phyloP scores from a whole-genome alignment of 37 sponge, comb jelly and placozoan genomes.

The Cladorhizidae sp. region DNA sequence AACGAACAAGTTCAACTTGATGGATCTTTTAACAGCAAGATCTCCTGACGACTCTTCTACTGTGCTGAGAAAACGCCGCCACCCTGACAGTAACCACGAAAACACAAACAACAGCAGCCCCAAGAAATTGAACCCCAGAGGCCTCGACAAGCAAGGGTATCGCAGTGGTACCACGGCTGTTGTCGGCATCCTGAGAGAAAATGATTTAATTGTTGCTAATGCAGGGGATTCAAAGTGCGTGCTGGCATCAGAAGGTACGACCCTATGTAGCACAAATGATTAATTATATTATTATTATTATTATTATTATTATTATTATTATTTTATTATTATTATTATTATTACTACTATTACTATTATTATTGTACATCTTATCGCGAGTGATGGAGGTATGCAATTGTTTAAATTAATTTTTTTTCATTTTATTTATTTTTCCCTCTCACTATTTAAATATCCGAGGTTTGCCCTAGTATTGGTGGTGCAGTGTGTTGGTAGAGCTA shows the following conservation, averaged over 20 bases:
- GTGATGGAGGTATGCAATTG: not conserved
- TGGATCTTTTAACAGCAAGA: not conserved
- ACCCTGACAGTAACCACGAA: not conserved
- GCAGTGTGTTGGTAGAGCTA: too few relatives aligned
- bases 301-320: too few relatives aligned
- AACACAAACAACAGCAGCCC: not conserved
- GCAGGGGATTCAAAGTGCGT: slow-evolving; percentile 93
- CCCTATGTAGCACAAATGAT: too few relatives aligned
- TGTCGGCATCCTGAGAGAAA: slow-evolving; percentile 63
- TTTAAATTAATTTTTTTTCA: too few relatives aligned
- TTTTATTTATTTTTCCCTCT: too few relatives aligned
- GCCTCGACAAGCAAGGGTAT: slow-evolving; percentile 38
- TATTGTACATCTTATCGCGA: not conserved
- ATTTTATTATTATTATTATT: too few relatives aligned
- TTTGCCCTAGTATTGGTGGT: too few relatives aligned
- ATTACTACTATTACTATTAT: not conserved
- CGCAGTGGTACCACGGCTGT: slow-evolving; percentile 92
- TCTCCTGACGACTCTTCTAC: not conserved
- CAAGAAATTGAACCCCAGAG: not conserved
- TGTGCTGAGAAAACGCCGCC: not conserved
- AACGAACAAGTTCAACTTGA: not conserved
- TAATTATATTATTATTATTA: too few relatives aligned
- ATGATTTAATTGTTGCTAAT: slow-evolving; percentile 79
- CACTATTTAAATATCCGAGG: too few relatives aligned
- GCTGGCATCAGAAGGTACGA: slow-evolving; percentile 56